phyloP scores from a whole-genome alignment of 1,140 invertebrate species.

The Cydia strobilella region DNA sequence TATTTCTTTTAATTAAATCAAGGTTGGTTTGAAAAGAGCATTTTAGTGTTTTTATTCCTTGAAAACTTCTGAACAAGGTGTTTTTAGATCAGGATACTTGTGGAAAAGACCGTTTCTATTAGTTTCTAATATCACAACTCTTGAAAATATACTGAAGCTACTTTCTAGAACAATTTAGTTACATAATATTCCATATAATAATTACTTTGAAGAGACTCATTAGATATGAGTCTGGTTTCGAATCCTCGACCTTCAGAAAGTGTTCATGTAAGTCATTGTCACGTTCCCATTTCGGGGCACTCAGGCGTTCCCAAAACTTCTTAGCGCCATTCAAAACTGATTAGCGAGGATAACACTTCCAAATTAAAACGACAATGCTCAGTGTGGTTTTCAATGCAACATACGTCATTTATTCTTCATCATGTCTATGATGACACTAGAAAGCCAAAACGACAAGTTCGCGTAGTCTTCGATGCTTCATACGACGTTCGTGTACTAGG shows the following conservation, averaged over 20 bases:
- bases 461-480: slow-evolving; percentile 1
- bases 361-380: neutral
- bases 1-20: neutral
- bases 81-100: no score
- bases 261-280: neutral
- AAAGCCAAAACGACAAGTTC: neutral
- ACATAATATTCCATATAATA: neutral
- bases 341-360: neutral
- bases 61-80: neutral
- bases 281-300: neutral
- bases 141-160: no score
- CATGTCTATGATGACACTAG: neutral
- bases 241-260: neutral
- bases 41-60: neutral
- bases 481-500: slow-evolving; percentile 3
- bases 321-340: slow-evolving; percentile 15
- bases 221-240: neutral
- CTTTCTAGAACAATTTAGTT: no score
- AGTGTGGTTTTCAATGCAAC: neutral
- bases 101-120: no score
- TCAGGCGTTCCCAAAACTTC: slow-evolving; percentile 16
- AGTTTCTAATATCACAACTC: no score
- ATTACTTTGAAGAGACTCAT: neutral
- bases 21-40: neutral
- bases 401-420: neutral